Evolutionary conservation across 1,140 invertebrate genomes (phyloP), one percentile per base, ranked within the genome.

Genomic region (Laupala kohalensis): DNA sequence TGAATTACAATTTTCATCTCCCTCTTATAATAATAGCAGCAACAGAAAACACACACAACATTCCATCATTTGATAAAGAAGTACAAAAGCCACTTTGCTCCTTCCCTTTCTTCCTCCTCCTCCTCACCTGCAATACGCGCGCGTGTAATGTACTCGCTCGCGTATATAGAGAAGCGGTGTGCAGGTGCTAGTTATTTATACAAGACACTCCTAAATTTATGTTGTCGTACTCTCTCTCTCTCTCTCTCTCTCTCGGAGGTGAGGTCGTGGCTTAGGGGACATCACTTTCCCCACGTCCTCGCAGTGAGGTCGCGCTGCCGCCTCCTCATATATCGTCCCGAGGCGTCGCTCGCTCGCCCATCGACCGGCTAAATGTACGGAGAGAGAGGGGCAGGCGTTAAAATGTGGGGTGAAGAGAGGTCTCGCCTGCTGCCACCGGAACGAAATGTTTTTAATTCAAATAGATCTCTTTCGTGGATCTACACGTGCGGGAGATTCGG

Each of bases 161-260:
- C 37, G 37, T 53, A 19, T 53, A 53, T 53, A 53, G 37, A 53
- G 37, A 53, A 53, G 37, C 37, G 19, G 37, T n/a, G 25, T 68
- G 67, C 67, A 68, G 67, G 67, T 68, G 67, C 28, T 68, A 68
- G 67, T 68, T 68, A 68, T 68, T 68, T 68, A 68, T 68, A 37
- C 67, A 68, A 53, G 67, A 68, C 67, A 68, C 67, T 68, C 67
- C 67, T 29, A 68, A 68, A 68, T 71, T 70, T 67, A 67, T 69
- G 29, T 68, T 72, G 26, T 73, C 64, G 9, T 27, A 73, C 30
- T 71, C 69, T 67, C 25, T 71, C 63, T 75, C 19, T 67, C 68
- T 25, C 71, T 69, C 29, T 63, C 70, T 64, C 67, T 71, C 29
- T 71, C 53, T 29, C 64, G 28, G 67, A 67, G 19, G 67, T 37